Conservation (phyloP, 2,888 invertebrate species). For the Kuschelorhynchus macadamiae region DNA sequence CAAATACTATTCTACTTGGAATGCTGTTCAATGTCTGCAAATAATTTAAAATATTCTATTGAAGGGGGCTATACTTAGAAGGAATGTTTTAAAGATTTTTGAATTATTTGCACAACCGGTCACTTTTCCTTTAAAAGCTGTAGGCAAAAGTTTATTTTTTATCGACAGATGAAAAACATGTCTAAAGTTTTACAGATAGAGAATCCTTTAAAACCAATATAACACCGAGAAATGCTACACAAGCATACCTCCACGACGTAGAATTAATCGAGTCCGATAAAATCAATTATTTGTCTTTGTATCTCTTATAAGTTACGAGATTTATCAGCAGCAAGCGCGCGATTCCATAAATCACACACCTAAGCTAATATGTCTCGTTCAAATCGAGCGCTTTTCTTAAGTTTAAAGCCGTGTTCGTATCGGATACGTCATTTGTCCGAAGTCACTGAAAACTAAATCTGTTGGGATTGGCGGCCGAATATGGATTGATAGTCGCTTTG, state of each 20-base stretch:
- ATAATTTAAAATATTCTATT: no score
- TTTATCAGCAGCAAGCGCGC: constrained; percentile 47
- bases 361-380: constrained; percentile 61
- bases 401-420: constrained; percentile 61
- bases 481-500: constrained; percentile 36
- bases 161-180: not conserved
- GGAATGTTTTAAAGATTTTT: no score
- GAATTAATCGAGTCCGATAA: constrained; percentile 51
- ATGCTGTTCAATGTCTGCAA: no score
- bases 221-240: constrained; percentile 20
- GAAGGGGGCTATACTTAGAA: no score
- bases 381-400: constrained; percentile 61
- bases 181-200: not conserved
- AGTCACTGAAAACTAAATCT: constrained; percentile 45
- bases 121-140: no score
- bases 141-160: no score
- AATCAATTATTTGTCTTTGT: constrained; percentile 51
- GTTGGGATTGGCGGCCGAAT: constrained; percentile 45
- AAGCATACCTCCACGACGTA: constrained; percentile 42
- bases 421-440: constrained; percentile 52
- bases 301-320: constrained; percentile 44
- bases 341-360: constrained; percentile 51
- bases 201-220: constrained; percentile 34
- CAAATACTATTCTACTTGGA: no score
- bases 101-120: no score